A percentile compares a stretch with the other conserved stretches of the same genome.
Evolutionary conservation across 2,797 vertebrate genomes (phyloP).

Genomic region (Strix occidentalis): DNA sequence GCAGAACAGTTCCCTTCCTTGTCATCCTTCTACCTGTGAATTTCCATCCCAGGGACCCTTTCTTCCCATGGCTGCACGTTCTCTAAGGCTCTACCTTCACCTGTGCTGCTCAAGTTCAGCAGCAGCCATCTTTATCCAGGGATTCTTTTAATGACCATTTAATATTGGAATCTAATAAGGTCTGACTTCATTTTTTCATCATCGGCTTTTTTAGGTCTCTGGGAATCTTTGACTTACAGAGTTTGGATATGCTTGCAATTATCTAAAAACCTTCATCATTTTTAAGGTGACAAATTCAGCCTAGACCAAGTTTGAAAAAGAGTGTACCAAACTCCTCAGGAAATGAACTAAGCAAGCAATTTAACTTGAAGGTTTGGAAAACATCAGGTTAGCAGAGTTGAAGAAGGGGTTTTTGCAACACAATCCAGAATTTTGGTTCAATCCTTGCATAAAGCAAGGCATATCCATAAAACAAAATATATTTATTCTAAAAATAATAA

Average conservation of each 20-base stretch:
- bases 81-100: neutral
- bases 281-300: neutral
- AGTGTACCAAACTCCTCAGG: neutral
- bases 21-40: neutral
- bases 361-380: neutral
- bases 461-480: neutral
- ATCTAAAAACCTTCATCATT: neutral
- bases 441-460: neutral
- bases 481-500: neutral
- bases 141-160: neutral
- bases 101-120: neutral
- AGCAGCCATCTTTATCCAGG: neutral
- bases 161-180: neutral
- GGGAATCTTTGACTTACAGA: neutral
- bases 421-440: neutral
- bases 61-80: neutral
- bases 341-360: neutral
- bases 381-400: neutral
- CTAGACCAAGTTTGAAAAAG: neutral
- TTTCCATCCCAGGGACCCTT: neutral
- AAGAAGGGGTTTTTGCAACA: neutral
- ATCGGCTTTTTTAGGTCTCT: neutral
- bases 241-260: neutral
- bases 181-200: neutral
- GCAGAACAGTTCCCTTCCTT: neutral